Evolutionary conservation across 1,140 invertebrate species (phyloP).

Genomic region (Calliopsis andreniformis): DNA sequence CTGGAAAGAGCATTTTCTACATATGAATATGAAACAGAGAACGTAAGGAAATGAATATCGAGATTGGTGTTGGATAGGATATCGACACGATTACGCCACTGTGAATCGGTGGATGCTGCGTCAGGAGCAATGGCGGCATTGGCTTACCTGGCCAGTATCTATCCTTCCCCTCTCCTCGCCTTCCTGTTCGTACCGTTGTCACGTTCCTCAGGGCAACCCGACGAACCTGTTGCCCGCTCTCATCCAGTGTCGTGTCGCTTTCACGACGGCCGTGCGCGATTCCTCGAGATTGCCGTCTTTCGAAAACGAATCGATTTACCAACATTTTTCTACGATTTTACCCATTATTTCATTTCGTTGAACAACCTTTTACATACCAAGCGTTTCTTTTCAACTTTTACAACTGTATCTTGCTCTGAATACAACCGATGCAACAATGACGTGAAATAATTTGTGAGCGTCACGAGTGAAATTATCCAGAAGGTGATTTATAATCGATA

Average conservation of each 20-base stretch:
- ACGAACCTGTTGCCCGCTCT: constrained; percentile 67
- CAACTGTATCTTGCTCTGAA: too few relatives aligned
- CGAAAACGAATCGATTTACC: background rate
- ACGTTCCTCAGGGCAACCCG: constrained; percentile 59
- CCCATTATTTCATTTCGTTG: too few relatives aligned
- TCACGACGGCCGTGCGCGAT: constrained; percentile 44
- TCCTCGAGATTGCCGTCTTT: background rate
- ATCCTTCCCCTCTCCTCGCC: constrained; percentile 1
- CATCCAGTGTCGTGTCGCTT: constrained; percentile 62
- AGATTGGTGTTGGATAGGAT: background rate
- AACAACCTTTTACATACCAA: background rate
- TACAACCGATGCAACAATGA: too few relatives aligned
- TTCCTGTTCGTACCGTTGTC: constrained; percentile 16
- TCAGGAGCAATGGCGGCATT: constrained; percentile 68
- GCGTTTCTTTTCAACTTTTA: too few relatives aligned
- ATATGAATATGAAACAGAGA: too few relatives aligned
- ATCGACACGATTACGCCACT: constrained; percentile 50
- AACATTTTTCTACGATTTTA: background rate
- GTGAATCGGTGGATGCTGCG: constrained; percentile 62
- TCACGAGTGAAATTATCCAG: background rate
- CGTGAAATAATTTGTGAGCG: background rate
- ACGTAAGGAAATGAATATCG: background rate
- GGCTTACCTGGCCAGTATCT: constrained; percentile 53
- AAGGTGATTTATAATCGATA: background rate
- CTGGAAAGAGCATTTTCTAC: too few relatives aligned